phyloP scores from a whole-genome alignment of 2,888 invertebrate genomes.

The Thecocarcelia acutangulata region DNA sequence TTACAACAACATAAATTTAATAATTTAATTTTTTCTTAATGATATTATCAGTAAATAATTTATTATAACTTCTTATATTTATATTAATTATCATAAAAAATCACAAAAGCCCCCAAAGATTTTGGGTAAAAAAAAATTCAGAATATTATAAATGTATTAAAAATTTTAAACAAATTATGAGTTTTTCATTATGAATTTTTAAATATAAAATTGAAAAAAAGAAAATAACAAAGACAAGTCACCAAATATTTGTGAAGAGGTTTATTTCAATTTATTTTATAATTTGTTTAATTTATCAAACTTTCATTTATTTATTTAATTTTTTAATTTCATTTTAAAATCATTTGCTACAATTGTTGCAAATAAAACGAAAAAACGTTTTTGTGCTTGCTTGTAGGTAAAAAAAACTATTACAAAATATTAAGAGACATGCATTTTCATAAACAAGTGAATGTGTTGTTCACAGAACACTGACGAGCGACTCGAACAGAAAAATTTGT shows the following conservation, averaged over 20 bases:
- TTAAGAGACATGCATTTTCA: no score
- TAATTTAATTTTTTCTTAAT: conserved; percentile 64
- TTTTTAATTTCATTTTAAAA: conserved; percentile 3
- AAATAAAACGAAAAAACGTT: no score
- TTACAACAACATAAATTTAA: conserved; percentile 15
- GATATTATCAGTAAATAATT: conserved; percentile 68
- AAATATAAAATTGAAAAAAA: conserved; percentile 68
- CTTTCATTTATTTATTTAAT: conserved; percentile 1
- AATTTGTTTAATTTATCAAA: conserved; percentile 4
- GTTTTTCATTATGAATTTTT: conserved; percentile 77
- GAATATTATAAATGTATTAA: conserved; percentile 80
- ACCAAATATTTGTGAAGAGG: conserved; percentile 37
- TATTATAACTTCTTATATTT: conserved; percentile 68
- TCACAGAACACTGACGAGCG: no score
- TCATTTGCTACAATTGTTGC: not conserved
- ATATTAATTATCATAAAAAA: conserved; percentile 72
- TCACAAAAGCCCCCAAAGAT: conserved; percentile 70
- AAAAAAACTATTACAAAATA: no score
- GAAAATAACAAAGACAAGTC: conserved; percentile 3
- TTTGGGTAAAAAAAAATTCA: conserved; percentile 66
- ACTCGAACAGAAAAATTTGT: no score
- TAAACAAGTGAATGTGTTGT: no score
- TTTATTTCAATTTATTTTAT: conserved; percentile 49
- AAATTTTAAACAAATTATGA: conserved; percentile 77
- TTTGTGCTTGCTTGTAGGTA: no score